Evolutionary conservation across 2,113 vertebrate species (phyloP).

Genomic region (Gadus chalcogrammus): DNA sequence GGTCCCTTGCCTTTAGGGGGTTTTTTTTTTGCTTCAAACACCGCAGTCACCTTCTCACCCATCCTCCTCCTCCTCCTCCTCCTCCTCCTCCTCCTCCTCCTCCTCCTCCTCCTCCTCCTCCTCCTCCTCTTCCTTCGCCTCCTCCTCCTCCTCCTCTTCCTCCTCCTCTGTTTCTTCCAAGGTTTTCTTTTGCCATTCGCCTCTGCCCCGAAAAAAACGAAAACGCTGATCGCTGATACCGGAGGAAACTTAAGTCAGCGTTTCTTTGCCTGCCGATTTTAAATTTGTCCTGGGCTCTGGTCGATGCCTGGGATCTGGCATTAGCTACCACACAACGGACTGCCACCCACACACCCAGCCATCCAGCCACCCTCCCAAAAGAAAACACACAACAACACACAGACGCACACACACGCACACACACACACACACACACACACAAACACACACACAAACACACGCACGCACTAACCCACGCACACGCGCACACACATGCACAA

Average conservation of each 20-base stretch:
- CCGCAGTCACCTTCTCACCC: no score
- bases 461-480: no score
- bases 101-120: no score
- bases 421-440: neutral
- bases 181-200: no score
- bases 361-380: neutral
- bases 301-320: neutral
- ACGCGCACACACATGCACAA: neutral
- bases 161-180: neutral
- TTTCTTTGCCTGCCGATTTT: neutral
- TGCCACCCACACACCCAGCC: neutral
- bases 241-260: slow-evolving; percentile 13
- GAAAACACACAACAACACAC: slow-evolving; percentile 20
- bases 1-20: no score
- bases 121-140: no score
- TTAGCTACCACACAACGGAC: no score
- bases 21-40: no score
- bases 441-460: neutral
- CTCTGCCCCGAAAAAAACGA: slow-evolving; percentile 3
- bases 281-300: slow-evolving; percentile 8
- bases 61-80: no score
- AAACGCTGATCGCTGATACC: slow-evolving; percentile 7
- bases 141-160: neutral
- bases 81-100: no score
- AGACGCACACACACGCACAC: slow-evolving; percentile 15